Percentiles rank a stretch among this genome's conserved stretches.
phyloP scores from a whole-genome alignment of 2,888 invertebrate genomes.

The Andrena praecox region DNA sequence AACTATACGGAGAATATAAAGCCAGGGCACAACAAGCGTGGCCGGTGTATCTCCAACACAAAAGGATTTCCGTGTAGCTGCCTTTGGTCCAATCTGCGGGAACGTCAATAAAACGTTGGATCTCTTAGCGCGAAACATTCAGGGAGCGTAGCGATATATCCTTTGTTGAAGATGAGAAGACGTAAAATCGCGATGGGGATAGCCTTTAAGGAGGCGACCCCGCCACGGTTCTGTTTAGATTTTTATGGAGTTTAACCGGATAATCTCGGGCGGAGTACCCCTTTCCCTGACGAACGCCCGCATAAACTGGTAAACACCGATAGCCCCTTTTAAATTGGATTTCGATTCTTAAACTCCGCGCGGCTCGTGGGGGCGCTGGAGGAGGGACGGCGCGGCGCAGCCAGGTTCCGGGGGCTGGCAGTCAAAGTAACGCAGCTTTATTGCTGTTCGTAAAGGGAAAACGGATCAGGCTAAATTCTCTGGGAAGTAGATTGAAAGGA shows the following conservation, averaged over 20 bases:
- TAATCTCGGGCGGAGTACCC: constrained; percentile 58
- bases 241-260: constrained; percentile 68
- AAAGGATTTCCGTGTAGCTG: constrained; percentile 65
- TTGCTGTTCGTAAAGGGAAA: constrained; percentile 39
- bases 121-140: constrained; percentile 61
- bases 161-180: constrained; percentile 66
- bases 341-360: constrained; percentile 45
- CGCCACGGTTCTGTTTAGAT: constrained; percentile 62
- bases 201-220: constrained; percentile 55
- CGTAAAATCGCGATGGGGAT: constrained; percentile 66
- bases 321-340: constrained; percentile 63
- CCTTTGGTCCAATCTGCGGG: constrained; percentile 62
- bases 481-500: constrained; percentile 39
- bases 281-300: constrained; percentile 52
- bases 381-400: constrained; percentile 18
- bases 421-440: constrained; percentile 43
- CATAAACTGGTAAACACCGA: constrained; percentile 62
- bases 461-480: constrained; percentile 40
- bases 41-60: constrained; percentile 42
- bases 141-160: constrained; percentile 52
- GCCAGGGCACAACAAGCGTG: constrained; percentile 47
- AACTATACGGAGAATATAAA: constrained; percentile 54
- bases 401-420: constrained; percentile 13
- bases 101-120: constrained; percentile 67
- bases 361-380: neutral